A percentile compares a stretch with the other conserved stretches of the same genome.
Evolutionary conservation across 2,888 invertebrate species (phyloP).

Genomic region (Polymixis lichenea): DNA sequence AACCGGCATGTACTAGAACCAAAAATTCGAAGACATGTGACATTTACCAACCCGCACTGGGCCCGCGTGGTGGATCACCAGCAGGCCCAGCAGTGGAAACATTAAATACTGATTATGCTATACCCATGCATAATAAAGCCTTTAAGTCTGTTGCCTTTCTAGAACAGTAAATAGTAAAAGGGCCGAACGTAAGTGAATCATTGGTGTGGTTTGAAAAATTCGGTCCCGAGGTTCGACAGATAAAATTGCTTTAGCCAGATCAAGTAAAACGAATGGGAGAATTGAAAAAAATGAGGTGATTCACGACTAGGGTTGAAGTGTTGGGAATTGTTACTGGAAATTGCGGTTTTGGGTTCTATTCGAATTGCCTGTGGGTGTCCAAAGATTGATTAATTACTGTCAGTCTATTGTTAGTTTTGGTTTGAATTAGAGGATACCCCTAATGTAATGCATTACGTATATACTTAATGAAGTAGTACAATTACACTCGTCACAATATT

Average conservation of each 20-base stretch:
- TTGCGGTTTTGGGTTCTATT: constrained; percentile 41
- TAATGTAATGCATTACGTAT: not conserved
- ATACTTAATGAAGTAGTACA: not conserved
- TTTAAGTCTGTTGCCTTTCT: constrained; percentile 61
- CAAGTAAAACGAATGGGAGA: constrained; percentile 66
- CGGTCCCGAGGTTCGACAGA: constrained; percentile 66
- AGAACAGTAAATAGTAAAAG: constrained; percentile 64
- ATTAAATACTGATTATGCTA: too few relatives aligned
- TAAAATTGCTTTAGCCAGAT: constrained; percentile 70
- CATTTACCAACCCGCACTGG: too few relatives aligned
- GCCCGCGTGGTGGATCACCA: too few relatives aligned
- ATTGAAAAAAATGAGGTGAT: constrained; percentile 69
- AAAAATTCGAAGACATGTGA: too few relatives aligned
- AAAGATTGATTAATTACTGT: constrained; percentile 21
- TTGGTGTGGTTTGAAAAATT: constrained; percentile 70
- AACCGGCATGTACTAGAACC: too few relatives aligned
- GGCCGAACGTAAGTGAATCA: constrained; percentile 68
- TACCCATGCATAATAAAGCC: constrained; percentile 60
- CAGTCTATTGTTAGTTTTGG: not conserved
- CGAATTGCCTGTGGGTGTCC: constrained; percentile 20
- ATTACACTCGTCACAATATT: not conserved
- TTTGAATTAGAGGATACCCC: not conserved
- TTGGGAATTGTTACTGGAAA: constrained; percentile 47
- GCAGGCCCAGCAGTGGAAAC: too few relatives aligned
- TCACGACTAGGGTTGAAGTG: constrained; percentile 58